Conservation (phyloP, 64 coral and sea anemone species). For the Pocillopora damicornis region DNA sequence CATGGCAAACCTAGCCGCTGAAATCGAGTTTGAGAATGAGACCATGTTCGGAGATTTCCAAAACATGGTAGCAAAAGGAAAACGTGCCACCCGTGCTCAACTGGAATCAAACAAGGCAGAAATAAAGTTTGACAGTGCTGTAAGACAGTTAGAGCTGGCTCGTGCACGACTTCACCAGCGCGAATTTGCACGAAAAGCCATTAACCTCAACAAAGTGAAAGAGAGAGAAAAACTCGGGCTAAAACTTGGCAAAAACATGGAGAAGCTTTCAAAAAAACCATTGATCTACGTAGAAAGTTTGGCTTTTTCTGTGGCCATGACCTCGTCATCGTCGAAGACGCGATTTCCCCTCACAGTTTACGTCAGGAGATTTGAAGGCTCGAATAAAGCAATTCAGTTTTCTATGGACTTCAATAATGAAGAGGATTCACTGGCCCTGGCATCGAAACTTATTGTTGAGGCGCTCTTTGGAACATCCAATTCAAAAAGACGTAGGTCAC, state of each 20-base stretch:
- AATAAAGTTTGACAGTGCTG: neutral
- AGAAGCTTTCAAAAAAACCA: neutral
- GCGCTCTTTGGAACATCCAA: neutral
- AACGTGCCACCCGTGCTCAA: neutral
- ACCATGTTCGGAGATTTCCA: neutral
- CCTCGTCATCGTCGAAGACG: neutral
- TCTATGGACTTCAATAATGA: conserved; percentile 20
- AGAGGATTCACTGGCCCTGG: neutral
- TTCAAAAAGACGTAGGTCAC: neutral
- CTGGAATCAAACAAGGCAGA: conserved; percentile 7
- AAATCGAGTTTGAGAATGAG: neutral
- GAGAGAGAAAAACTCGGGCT: neutral
- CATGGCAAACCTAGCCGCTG: neutral
- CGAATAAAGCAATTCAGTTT: conserved; percentile 14
- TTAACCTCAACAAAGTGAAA: neutral
- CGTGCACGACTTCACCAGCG: neutral
- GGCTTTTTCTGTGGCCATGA: conserved; percentile 11
- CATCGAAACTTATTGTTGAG: conserved; percentile 10
- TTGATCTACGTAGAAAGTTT: conserved; percentile 17
- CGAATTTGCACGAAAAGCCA: neutral
- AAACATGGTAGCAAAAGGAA: neutral
- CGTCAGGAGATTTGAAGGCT: neutral
- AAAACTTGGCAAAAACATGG: neutral
- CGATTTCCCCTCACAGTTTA: conserved; percentile 4
- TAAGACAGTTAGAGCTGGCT: conserved; percentile 4